phyloP scores from a whole-genome alignment of 2,797 vertebrate genomes.

The Rhinichthys osculus region DNA sequence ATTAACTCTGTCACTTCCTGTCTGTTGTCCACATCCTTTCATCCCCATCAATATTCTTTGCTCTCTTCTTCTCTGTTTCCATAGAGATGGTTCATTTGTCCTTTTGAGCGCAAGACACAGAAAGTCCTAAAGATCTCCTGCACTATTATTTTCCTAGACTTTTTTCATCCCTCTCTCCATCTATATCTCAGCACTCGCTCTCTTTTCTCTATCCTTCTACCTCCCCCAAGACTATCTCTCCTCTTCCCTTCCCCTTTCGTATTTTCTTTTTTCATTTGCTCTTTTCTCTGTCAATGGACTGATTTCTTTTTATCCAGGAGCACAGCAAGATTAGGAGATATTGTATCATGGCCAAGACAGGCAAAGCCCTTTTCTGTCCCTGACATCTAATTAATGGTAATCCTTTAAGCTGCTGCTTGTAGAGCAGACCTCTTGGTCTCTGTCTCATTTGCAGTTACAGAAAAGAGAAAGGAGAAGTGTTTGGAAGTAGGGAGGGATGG shows the following conservation, averaged over 20 bases:
- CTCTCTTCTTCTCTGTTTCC: slow-evolving; percentile 66
- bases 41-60: slow-evolving; percentile 69
- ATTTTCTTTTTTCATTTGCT: slow-evolving; percentile 70
- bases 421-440: slow-evolving; percentile 76
- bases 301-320: slow-evolving; percentile 85
- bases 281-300: slow-evolving; percentile 82
- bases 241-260: slow-evolving; percentile 46
- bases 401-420: slow-evolving; percentile 88
- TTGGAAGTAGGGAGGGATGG: slow-evolving; percentile 54
- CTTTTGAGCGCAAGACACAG: slow-evolving; percentile 62
- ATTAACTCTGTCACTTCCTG: slow-evolving; percentile 70
- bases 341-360: slow-evolving; percentile 86
- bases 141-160: slow-evolving; percentile 63
- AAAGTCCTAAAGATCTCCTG: slow-evolving; percentile 69
- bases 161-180: slow-evolving; percentile 61
- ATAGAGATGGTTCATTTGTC: slow-evolving; percentile 72
- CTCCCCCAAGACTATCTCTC: slow-evolving; percentile 27
- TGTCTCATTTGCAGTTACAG: slow-evolving; percentile 80
- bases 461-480: slow-evolving; percentile 38
- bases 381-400: slow-evolving; percentile 91
- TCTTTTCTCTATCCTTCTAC: slow-evolving; percentile 70
- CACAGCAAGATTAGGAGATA: slow-evolving; percentile 86
- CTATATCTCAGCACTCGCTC: slow-evolving; percentile 63
- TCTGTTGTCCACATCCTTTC: slow-evolving; percentile 63
- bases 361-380: slow-evolving; percentile 81